A percentile compares a stretch with the other conserved stretches of the same genome.
Conservation (phyloP, 2,888 invertebrate genomes). For the Morpho achilles region DNA sequence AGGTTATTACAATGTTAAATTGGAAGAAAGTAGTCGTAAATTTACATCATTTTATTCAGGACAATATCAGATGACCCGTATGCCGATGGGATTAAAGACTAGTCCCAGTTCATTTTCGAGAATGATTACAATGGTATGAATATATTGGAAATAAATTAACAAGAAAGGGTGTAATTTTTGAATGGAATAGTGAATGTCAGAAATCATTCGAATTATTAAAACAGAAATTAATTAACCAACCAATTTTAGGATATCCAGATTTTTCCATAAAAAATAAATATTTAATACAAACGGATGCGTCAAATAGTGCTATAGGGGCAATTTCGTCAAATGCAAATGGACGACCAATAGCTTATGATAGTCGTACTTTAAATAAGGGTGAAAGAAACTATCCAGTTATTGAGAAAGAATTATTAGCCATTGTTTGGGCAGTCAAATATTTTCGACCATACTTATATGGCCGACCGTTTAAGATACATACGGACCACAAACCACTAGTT, state of each 20-base stretch:
- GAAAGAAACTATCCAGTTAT: slow-evolving; percentile 25
- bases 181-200: slow-evolving; percentile 25
- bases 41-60: slow-evolving; percentile 15
- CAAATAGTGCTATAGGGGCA: slow-evolving; percentile 19
- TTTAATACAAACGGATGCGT: slow-evolving; percentile 24
- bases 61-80: slow-evolving; percentile 22
- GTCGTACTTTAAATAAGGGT: slow-evolving; percentile 23
- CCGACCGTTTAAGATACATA: slow-evolving; percentile 18
- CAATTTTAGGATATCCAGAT: slow-evolving; percentile 26
- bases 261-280: slow-evolving; percentile 18
- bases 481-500: slow-evolving; percentile 26
- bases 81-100: slow-evolving; percentile 27
- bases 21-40: slow-evolving; percentile 3
- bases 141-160: slow-evolving; percentile 28
- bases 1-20: slow-evolving; percentile 9
- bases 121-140: slow-evolving; percentile 20
- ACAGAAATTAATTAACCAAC: slow-evolving; percentile 19
- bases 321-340: slow-evolving; percentile 21
- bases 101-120: slow-evolving; percentile 20
- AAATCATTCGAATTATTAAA: slow-evolving; percentile 24
- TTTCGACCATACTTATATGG: slow-evolving; percentile 26
- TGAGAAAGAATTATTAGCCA: slow-evolving; percentile 24
- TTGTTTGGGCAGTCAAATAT: slow-evolving; percentile 10
- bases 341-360: slow-evolving; percentile 26
- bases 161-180: slow-evolving; percentile 23